These are phyloP conservation scores for Zeuzera pyrina DNA, from an alignment of 2,888 invertebrate species.

Conservation along the genomic window DNA sequence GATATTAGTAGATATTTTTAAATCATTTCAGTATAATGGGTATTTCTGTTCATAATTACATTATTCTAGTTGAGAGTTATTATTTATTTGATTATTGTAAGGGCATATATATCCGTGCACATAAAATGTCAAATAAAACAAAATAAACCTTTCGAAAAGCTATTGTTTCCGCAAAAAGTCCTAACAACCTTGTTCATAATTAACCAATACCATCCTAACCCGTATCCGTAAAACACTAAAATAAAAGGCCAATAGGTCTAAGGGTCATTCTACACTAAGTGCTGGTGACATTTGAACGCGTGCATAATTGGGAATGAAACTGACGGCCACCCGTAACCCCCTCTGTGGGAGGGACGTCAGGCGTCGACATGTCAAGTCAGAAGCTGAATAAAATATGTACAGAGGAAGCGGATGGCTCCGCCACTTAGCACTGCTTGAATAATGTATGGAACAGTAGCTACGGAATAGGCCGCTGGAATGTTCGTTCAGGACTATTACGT, in stretches of 20 bases:
- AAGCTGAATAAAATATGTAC: conserved; percentile 61
- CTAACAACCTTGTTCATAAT: conserved; percentile 21
- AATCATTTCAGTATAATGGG: too few relatives aligned
- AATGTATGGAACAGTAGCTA: conserved; percentile 45
- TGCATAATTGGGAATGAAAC: conserved; percentile 66
- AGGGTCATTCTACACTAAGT: conserved; percentile 62
- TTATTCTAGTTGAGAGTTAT: too few relatives aligned
- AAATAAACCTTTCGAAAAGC: too few relatives aligned
- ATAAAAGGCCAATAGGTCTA: conserved; percentile 69
- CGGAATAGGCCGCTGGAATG: too few relatives aligned
- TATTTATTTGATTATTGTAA: too few relatives aligned
- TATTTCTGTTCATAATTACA: too few relatives aligned
- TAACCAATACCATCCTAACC: conserved; percentile 36
- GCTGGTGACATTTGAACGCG: conserved; percentile 58
- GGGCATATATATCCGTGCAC: too few relatives aligned
- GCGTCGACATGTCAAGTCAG: conserved; percentile 68
- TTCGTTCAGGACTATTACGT: too few relatives aligned
- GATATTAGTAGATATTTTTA: too few relatives aligned
- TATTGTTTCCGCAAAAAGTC: too few relatives aligned
- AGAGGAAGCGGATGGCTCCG: conserved; percentile 58
- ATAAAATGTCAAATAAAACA: not conserved
- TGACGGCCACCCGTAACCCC: conserved; percentile 41
- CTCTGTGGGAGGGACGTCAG: conserved; percentile 27
- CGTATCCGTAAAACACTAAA: conserved; percentile 39
- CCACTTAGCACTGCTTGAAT: conserved; percentile 64